phyloP scores from a whole-genome alignment of 2,113 vertebrate species.

The Tenebrosternarchus preto region DNA sequence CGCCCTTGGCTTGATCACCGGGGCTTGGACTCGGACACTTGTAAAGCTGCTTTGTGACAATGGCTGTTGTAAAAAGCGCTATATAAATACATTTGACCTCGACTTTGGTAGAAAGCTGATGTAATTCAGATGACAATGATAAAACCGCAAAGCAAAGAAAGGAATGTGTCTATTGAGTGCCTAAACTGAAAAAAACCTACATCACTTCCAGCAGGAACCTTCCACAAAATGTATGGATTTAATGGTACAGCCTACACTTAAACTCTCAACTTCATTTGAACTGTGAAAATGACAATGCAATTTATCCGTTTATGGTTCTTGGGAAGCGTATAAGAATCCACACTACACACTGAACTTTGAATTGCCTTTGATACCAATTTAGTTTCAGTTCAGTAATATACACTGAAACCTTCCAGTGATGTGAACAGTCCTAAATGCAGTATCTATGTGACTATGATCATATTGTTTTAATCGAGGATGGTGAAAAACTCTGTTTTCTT shows the following conservation, averaged over 20 bases:
- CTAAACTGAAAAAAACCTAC: conserved; percentile 19
- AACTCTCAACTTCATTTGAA: not conserved
- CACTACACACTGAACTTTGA: no score
- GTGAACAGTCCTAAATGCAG: not conserved
- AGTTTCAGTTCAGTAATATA: not conserved
- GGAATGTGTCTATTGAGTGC: not conserved
- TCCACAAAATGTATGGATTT: no score
- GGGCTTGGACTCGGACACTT: no score
- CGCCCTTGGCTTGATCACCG: no score
- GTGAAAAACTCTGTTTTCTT: conserved; percentile 1
- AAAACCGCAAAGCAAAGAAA: conserved; percentile 19
- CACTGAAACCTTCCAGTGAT: not conserved
- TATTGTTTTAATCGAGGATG: not conserved
- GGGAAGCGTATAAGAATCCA: no score
- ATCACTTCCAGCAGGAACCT: not conserved
- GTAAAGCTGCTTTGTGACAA: no score
- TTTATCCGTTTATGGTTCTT: no score
- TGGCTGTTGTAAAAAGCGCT: no score
- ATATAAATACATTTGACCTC: no score
- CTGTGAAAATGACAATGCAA: no score
- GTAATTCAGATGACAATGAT: not conserved
- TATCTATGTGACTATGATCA: conserved; percentile 6
- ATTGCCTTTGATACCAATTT: not conserved
- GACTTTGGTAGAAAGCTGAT: not conserved
- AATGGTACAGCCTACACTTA: not conserved